Evolutionary conservation across 2,888 invertebrate genomes (phyloP).

Genomic region (Tigriopus californicus): DNA sequence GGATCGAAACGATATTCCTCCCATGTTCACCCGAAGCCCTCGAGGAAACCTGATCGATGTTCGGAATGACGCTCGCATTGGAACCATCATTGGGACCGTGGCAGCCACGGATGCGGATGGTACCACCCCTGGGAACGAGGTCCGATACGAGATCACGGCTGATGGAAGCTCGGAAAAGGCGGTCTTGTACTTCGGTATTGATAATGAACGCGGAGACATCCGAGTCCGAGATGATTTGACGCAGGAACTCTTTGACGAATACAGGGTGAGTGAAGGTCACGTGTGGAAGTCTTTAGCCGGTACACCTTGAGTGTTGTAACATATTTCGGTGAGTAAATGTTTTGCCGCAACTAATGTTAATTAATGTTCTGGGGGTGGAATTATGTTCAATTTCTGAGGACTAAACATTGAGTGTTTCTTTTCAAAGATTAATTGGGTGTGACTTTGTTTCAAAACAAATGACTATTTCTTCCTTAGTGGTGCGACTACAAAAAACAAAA

Average conservation of each 20-base stretch:
- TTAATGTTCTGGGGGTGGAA: no score
- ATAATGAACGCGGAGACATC: conserved; percentile 1
- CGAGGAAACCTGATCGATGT: conserved; percentile 49
- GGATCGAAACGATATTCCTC: conserved; percentile 73
- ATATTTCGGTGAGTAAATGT: no score
- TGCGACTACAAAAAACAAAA: no score
- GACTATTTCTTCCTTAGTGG: no score
- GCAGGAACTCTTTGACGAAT: not conserved
- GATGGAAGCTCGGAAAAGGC: not conserved
- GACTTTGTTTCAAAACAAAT: no score
- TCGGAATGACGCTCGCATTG: conserved; percentile 62
- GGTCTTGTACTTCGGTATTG: not conserved
- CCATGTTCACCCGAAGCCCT: conserved; percentile 61
- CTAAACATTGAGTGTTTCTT: no score
- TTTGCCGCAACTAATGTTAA: no score
- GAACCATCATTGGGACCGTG: conserved; percentile 55
- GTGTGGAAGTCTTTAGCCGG: not conserved
- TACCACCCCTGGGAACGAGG: conserved; percentile 61
- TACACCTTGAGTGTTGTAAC: not conserved
- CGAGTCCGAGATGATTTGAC: not conserved
- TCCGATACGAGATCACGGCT: conserved; percentile 22
- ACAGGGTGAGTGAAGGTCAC: not conserved
- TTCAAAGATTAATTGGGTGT: no score
- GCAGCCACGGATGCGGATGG: conserved; percentile 65
- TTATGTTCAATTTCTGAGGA: no score